Percentiles rank a stretch among this genome's conserved stretches.
These are phyloP conservation scores for Stenotaenia linearis DNA, from an alignment of 2,888 invertebrate genomes.

Conservation along the genomic window DNA sequence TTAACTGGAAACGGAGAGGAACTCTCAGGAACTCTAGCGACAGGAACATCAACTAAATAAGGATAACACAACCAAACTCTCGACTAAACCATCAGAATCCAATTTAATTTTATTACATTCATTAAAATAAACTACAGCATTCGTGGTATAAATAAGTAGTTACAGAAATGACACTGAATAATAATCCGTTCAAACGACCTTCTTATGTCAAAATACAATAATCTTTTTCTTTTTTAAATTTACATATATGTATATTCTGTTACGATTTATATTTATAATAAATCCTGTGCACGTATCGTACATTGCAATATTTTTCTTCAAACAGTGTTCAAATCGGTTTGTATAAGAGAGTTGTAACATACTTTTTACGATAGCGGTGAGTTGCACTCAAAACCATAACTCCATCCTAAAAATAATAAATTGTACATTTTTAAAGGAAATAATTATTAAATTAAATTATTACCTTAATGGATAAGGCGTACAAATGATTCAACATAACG, in stretches of 20 bases:
- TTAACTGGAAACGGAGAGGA: no score
- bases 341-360: slow-evolving; percentile 96
- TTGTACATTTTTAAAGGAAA: not conserved
- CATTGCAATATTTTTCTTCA: not conserved
- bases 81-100: not conserved
- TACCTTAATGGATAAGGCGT: slow-evolving; percentile 94
- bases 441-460: slow-evolving; percentile 29
- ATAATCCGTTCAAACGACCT: not conserved
- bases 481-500: slow-evolving; percentile 98
- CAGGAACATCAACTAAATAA: not conserved
- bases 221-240: not conserved
- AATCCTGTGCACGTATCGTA: not conserved
- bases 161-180: not conserved
- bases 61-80: no score
- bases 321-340: slow-evolving; percentile 70
- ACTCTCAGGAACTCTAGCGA: not conserved
- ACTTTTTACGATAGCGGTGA: slow-evolving; percentile 97
- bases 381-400: slow-evolving; percentile 99
- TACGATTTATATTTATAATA: not conserved
- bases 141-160: not conserved
- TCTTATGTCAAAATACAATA: not conserved
- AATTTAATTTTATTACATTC: not conserved
- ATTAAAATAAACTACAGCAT: not conserved
- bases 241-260: not conserved
- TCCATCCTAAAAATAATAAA: slow-evolving; percentile 63